A percentile compares a stretch with the other conserved stretches of the same genome.
phyloP scores from a whole-genome alignment of 2,888 invertebrate genomes.

The Zygothrica quintamaculata region DNA sequence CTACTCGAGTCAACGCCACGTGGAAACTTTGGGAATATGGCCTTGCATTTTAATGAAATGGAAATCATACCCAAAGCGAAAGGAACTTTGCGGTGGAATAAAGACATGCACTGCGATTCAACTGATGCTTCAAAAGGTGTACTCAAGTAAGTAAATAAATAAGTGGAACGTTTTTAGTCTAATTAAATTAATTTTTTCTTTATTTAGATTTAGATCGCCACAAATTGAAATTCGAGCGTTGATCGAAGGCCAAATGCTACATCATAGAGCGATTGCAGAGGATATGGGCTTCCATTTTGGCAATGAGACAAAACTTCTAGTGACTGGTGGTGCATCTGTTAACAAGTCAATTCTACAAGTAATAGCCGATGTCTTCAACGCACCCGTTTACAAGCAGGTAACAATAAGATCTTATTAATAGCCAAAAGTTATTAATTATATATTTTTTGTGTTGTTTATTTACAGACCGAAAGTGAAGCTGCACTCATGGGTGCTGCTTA shows the following conservation, averaged over 20 bases:
- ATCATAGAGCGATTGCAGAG: constrained; percentile 91
- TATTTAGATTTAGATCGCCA: constrained; percentile 83
- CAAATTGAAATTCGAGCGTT: constrained; percentile 95
- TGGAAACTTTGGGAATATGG: constrained; percentile 96
- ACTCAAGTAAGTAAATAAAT: constrained; percentile 68
- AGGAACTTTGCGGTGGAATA: constrained; percentile 89
- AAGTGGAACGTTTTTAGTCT: neutral
- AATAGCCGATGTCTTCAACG: constrained; percentile 95
- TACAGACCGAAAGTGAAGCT: constrained; percentile 91
- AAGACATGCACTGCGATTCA: constrained; percentile 85
- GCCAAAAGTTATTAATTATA: constrained; percentile 5
- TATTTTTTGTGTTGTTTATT: neutral
- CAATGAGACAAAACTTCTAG: constrained; percentile 90
- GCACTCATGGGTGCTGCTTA: constrained; percentile 93
- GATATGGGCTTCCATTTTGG: constrained; percentile 91
- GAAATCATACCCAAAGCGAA: constrained; percentile 88
- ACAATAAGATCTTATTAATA: too few species aligned
- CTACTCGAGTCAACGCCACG: constrained; percentile 92
- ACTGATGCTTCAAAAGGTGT: constrained; percentile 79
- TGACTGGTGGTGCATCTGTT: constrained; percentile 96
- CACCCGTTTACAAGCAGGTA: constrained; percentile 94
- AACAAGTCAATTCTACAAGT: constrained; percentile 95
- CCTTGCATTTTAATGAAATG: constrained; percentile 85
- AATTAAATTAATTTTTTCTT: neutral
- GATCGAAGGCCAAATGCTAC: constrained; percentile 96